Percentiles rank a stretch among this genome's conserved stretches.
Conservation (phyloP, 1,140 invertebrate genomes). For the Pseudoatta argentina region DNA sequence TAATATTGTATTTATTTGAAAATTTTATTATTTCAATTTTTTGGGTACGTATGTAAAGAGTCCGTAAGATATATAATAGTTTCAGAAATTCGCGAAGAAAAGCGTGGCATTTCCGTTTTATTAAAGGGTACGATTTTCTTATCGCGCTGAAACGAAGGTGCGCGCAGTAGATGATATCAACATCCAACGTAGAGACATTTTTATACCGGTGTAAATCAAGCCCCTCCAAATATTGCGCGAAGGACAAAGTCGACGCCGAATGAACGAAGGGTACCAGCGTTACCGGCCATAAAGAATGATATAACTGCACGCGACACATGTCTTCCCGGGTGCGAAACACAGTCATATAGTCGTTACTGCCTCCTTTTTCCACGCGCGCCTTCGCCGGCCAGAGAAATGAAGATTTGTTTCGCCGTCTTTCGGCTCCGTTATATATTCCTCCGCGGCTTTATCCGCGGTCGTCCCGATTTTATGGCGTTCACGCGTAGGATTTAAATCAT, state of each 20-base stretch:
- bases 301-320: slow-evolving; percentile 86
- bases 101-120: background rate
- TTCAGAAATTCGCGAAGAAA: background rate
- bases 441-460: slow-evolving; percentile 35
- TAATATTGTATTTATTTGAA: background rate
- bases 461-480: slow-evolving; percentile 35
- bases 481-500: slow-evolving; percentile 59
- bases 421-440: slow-evolving; percentile 63
- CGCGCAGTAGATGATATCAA: slow-evolving; percentile 65
- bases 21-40: background rate
- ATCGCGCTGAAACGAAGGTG: background rate
- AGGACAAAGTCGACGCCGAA: slow-evolving; percentile 69
- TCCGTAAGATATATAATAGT: background rate
- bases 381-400: slow-evolving; percentile 78
- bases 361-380: slow-evolving; percentile 45
- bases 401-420: slow-evolving; percentile 82
- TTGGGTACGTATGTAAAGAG: background rate
- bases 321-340: slow-evolving; percentile 79
- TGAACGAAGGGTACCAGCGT: slow-evolving; percentile 79
- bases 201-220: slow-evolving; percentile 85
- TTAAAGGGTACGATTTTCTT: slow-evolving; percentile 19
- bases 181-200: slow-evolving; percentile 77
- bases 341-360: slow-evolving; percentile 66
- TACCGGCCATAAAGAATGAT: slow-evolving; percentile 85
- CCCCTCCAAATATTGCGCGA: slow-evolving; percentile 81